Percentiles rank a stretch among this genome's conserved stretches.
These are phyloP conservation scores for Drosophila algonquin DNA, from an alignment of 2,888 invertebrate species.

Conservation along the genomic window DNA sequence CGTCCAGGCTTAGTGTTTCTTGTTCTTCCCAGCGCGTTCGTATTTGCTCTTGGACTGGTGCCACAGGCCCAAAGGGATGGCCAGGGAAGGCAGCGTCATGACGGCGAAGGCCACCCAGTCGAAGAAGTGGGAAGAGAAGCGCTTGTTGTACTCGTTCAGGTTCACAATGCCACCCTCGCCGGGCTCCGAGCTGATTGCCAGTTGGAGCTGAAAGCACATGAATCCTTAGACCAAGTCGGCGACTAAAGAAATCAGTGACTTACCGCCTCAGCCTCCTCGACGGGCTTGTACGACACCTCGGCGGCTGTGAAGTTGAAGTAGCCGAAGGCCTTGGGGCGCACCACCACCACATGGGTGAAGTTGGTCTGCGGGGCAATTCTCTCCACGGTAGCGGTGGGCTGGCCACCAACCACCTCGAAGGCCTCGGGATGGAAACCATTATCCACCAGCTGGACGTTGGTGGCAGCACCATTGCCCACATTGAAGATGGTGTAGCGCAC, in stretches of 20 bases:
- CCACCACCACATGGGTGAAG: constrained; percentile 96
- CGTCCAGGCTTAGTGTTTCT: constrained; percentile 85
- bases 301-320: constrained; percentile 99
- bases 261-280: constrained; percentile 92
- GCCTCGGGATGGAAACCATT: constrained; percentile 96
- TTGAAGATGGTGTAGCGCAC: constrained; percentile 97
- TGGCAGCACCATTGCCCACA: constrained; percentile 95
- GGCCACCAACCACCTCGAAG: constrained; percentile 95
- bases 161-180: constrained; percentile 98
- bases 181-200: constrained; percentile 92
- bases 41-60: constrained; percentile 97
- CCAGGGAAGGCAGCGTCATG: constrained; percentile 97
- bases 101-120: constrained; percentile 99
- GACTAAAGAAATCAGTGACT: constrained; percentile 41
- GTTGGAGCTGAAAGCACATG: constrained; percentile 87
- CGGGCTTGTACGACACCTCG: constrained; percentile 93
- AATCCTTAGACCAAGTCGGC: background rate
- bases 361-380: constrained; percentile 96
- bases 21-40: constrained; percentile 90
- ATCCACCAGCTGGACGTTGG: constrained; percentile 93
- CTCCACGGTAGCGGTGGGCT: constrained; percentile 92
- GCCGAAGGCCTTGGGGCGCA: constrained; percentile 94
- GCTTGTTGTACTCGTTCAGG: constrained; percentile 96
- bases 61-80: constrained; percentile 97
- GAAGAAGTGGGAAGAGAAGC: constrained; percentile 97